Conservation (phyloP, 1,140 invertebrate genomes). For the Gyrodactylus salaris region DNA sequence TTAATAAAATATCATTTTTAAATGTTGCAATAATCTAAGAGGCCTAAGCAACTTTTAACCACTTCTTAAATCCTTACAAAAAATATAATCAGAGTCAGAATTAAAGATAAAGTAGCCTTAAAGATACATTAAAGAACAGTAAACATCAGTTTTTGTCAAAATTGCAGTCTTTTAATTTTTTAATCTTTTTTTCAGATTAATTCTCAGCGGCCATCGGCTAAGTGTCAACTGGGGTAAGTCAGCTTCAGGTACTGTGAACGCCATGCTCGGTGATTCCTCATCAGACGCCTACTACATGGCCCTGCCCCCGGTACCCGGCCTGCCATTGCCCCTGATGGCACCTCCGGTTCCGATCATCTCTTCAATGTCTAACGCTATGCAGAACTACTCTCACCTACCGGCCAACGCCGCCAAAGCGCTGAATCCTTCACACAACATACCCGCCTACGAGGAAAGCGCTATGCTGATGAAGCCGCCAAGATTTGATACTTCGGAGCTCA, state of each 20-base stretch:
- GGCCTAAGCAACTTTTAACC: too few species aligned
- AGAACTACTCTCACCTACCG: not conserved
- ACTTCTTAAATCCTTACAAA: too few species aligned
- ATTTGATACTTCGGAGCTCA: not conserved
- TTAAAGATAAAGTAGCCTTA: too few species aligned
- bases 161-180: too few species aligned
- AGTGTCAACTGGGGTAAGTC: constrained; percentile 3
- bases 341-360: not conserved
- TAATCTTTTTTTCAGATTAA: too few species aligned
- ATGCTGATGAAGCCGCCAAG: too few species aligned
- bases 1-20: too few species aligned
- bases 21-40: too few species aligned
- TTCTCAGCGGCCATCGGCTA: not conserved
- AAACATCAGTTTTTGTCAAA: too few species aligned
- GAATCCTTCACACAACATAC: not conserved
- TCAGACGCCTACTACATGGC: not conserved
- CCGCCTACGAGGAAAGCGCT: not conserved
- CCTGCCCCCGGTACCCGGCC: not conserved
- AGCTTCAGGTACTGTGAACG: not conserved
- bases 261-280: not conserved
- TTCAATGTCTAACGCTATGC: not conserved
- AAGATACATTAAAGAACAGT: too few species aligned
- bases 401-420: not conserved
- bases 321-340: not conserved
- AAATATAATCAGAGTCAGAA: too few species aligned